Conservation (phyloP, 2,888 invertebrate species). For the Elgonia sp. region DNA sequence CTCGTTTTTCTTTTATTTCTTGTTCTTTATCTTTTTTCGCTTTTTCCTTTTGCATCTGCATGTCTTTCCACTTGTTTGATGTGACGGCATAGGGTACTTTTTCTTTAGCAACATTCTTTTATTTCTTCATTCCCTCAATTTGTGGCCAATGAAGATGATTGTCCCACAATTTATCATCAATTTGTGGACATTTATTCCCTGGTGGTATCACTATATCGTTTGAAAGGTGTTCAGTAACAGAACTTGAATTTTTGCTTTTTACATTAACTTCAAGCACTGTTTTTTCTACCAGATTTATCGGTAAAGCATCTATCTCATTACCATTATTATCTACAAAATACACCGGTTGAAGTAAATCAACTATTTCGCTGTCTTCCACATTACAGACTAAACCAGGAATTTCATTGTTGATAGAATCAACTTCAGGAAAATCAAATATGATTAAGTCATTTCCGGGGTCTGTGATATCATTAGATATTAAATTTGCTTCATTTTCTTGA, state of each 20-base stretch:
- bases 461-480: conserved; percentile 7
- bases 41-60: conserved; percentile 40
- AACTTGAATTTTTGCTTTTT: too few species aligned
- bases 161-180: conserved; percentile 25
- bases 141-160: conserved; percentile 39
- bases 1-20: conserved; percentile 40
- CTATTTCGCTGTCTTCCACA: too few species aligned
- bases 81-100: conserved; percentile 31
- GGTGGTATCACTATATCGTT: neutral
- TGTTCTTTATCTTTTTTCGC: conserved; percentile 20
- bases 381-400: too few species aligned
- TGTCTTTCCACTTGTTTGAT: conserved; percentile 25
- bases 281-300: too few species aligned
- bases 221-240: too few species aligned
- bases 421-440: too few species aligned
- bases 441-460: too few species aligned
- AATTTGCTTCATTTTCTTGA: neutral
- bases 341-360: too few species aligned
- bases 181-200: neutral
- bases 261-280: too few species aligned
- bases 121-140: conserved; percentile 19
- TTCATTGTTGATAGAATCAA: too few species aligned
- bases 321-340: too few species aligned
- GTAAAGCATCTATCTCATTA: too few species aligned
- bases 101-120: conserved; percentile 28